Percentiles rank a stretch among this genome's conserved stretches.
These are phyloP conservation scores for Agrotis puta DNA, from an alignment of 2,888 invertebrate genomes.

Conservation along the genomic window DNA sequence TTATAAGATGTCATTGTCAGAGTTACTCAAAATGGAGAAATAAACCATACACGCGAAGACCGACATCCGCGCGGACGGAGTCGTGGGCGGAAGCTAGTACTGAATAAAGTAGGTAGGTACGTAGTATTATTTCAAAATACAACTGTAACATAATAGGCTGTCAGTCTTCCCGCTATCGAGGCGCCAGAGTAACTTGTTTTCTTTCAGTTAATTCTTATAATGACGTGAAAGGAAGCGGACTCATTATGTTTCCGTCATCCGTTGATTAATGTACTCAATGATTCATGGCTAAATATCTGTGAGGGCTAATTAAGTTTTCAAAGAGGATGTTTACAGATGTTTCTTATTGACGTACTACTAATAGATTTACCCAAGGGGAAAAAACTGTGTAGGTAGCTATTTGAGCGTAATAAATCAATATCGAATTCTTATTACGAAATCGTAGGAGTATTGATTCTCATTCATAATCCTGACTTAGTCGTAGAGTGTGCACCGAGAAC, in stretches of 20 bases:
- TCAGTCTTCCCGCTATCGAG: slow-evolving; percentile 36
- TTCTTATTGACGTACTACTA: slow-evolving; percentile 9
- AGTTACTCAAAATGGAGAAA: too few species aligned
- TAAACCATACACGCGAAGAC: too few species aligned
- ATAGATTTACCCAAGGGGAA: slow-evolving; percentile 1
- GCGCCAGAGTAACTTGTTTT: slow-evolving; percentile 52
- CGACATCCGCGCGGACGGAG: too few species aligned
- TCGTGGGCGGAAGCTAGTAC: too few species aligned
- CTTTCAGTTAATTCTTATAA: slow-evolving; percentile 57
- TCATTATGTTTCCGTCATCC: slow-evolving; percentile 56
- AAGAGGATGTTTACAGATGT: slow-evolving; percentile 22
- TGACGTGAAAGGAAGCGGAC: slow-evolving; percentile 46
- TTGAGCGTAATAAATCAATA: background rate
- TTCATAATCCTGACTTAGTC: background rate
- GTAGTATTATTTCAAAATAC: slow-evolving; percentile 19
- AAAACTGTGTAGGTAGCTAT: background rate
- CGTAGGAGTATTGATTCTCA: background rate
- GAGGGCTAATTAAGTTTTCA: slow-evolving; percentile 48
- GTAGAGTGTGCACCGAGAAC: slow-evolving; percentile 15
- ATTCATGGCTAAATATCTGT: slow-evolving; percentile 47
- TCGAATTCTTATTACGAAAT: slow-evolving; percentile 1
- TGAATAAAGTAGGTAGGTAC: background rate
- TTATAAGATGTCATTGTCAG: too few species aligned
- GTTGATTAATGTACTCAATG: slow-evolving; percentile 51
- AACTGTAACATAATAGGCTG: slow-evolving; percentile 33